phyloP scores from a whole-genome alignment of 2,888 invertebrate genomes.

The Campoplex capitator region DNA sequence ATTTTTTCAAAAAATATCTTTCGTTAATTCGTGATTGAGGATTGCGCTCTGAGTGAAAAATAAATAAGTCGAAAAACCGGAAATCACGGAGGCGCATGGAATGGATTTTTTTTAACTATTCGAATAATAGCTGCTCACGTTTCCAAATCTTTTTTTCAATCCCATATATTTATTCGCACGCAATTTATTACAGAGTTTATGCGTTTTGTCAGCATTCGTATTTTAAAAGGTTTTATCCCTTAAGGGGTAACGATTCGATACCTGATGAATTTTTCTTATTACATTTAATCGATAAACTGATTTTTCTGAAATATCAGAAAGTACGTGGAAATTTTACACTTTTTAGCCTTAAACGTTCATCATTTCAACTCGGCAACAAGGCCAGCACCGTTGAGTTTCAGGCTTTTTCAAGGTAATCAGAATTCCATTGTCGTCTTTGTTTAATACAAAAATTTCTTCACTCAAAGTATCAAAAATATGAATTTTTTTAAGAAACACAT shows the following conservation, averaged over 20 bases:
- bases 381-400: too few relatives aligned
- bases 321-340: not conserved
- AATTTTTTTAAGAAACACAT: not conserved
- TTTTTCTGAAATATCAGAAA: not conserved
- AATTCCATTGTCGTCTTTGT: too few relatives aligned
- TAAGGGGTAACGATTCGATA: not conserved
- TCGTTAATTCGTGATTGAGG: not conserved
- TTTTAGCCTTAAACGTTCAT: not conserved
- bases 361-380: not conserved
- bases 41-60: not conserved
- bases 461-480: not conserved
- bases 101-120: not conserved
- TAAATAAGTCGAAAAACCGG: not conserved
- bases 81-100: not conserved
- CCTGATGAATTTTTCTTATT: not conserved
- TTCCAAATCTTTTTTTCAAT: not conserved
- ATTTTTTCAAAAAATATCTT: constrained; percentile 47
- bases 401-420: too few relatives aligned
- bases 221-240: not conserved
- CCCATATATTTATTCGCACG: not conserved
- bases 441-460: too few relatives aligned
- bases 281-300: not conserved
- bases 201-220: not conserved
- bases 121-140: not conserved
- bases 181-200: not conserved